Conservation (phyloP, 2,888 invertebrate species). For the Myopa testacea region DNA sequence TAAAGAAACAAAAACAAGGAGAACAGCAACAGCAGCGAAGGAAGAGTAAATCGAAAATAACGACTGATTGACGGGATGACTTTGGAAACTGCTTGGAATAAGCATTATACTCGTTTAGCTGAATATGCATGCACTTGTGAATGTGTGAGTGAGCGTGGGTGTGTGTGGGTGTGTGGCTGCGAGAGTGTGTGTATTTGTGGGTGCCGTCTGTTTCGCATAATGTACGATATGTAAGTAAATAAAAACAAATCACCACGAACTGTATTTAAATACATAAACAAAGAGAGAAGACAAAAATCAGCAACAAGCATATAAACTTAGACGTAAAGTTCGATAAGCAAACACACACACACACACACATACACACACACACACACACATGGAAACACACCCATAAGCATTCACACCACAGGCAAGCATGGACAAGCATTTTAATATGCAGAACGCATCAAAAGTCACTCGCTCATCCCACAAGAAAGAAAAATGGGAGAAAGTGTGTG, state of each 20-base stretch:
- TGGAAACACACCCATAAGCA: too few relatives aligned
- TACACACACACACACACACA: too few relatives aligned
- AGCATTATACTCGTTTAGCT: not conserved
- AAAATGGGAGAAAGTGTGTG: not conserved
- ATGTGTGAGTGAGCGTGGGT: not conserved
- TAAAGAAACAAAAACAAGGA: constrained; percentile 1
- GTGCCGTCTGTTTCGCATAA: not conserved
- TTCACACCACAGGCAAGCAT: too few relatives aligned
- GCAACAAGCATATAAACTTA: not conserved
- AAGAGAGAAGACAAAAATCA: constrained; percentile 11
- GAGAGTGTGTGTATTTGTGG: not conserved
- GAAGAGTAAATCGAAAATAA: constrained; percentile 35
- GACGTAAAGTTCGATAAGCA: too few relatives aligned
- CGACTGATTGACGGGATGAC: constrained; percentile 51
- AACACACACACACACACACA: too few relatives aligned
- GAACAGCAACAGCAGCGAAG: not conserved
- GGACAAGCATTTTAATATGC: too few relatives aligned
- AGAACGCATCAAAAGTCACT: too few relatives aligned
- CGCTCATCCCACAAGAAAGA: too few relatives aligned
- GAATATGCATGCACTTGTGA: not conserved
- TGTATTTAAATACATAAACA: constrained; percentile 1
- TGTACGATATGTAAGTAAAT: not conserved
- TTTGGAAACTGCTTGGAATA: constrained; percentile 13
- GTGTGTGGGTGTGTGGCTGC: not conserved
- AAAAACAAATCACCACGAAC: too few relatives aligned